phyloP scores from a whole-genome alignment of 2,113 vertebrate species.

The Hydrolagus affinis region DNA sequence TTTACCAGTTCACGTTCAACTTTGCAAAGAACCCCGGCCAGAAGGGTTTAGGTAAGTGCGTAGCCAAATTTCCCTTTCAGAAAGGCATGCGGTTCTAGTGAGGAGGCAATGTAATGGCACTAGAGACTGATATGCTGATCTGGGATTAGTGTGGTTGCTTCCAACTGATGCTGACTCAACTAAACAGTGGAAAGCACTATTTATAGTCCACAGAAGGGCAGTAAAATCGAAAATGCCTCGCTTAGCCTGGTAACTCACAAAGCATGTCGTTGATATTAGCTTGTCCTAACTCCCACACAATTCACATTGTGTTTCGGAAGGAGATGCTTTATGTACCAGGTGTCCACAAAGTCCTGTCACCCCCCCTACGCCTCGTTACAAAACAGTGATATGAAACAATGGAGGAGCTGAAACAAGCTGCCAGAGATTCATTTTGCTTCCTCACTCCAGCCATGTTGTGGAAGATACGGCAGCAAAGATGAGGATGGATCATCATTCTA shows the following conservation, averaged over 20 bases:
- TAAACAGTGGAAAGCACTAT: background rate
- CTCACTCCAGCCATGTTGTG: too few species aligned
- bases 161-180: background rate
- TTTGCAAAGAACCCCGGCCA: slow-evolving; percentile 79
- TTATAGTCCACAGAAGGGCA: background rate
- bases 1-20: slow-evolving; percentile 84
- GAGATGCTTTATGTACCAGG: background rate
- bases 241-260: too few species aligned
- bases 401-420: too few species aligned
- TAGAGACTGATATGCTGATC: background rate
- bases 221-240: background rate
- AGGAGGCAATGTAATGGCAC: background rate
- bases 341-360: too few species aligned
- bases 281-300: background rate
- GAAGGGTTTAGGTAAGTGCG: slow-evolving; percentile 74
- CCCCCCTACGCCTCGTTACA: too few species aligned
- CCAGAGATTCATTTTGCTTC: too few species aligned
- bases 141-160: background rate
- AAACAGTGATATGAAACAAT: too few species aligned
- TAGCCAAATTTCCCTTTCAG: background rate
- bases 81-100: too few species aligned
- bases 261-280: background rate
- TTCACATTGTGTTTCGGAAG: background rate
- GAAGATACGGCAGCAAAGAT: too few species aligned
- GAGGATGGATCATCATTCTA: too few species aligned